Evolutionary conservation across 2,797 vertebrate species (phyloP), one percentile per base, ranked within the genome.

Genomic region (Odontamblyopus lacepedii): DNA sequence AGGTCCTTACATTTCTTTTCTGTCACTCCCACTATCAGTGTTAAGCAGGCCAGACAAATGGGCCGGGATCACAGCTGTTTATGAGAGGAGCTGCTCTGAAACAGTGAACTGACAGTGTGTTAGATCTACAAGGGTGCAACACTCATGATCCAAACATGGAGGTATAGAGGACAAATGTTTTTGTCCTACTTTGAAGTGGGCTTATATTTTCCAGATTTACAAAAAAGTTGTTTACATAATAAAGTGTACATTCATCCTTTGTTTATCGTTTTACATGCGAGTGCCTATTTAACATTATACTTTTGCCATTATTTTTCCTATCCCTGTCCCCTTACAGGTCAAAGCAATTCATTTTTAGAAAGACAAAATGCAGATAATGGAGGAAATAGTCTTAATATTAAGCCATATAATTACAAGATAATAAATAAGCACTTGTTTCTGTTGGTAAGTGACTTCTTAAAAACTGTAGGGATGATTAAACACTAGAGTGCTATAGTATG

Each of bases 321-420:
- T 61, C 72, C 78, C 87, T 86, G 84, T 77, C 82, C 81, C 78
- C 75, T 71, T 63, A 69, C 74, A 92, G 91, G 91, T 93, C 88
- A 87, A 78, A 87, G 86, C 91, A 93, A 93, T 94, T 88, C 91
- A 87, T 85, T 83, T 86, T 73, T 86, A 85, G 75, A 62, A 76
- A 44, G 2, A 16, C 4, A 48, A 67, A 72, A 71, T 48, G 70
- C 65, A 29, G 48, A 75, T 78, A 64, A 16, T 23, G 63, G 71
- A 80, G 13, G 16, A 26, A 64, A 64, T 26, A 23, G 62, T 41
- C 7, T 23, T 27, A 13, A 27, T 65, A 13, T 35, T 19, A 62
- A 32, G 60, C 18, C 30, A 62, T 62, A 29, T 35, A 62, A 35
- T 62, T 62, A 35, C 8, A 63, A 30, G 59, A 61, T 32, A 38